Evolutionary conservation across 2,797 vertebrate genomes (phyloP).

Genomic region (Brotula barbata): DNA sequence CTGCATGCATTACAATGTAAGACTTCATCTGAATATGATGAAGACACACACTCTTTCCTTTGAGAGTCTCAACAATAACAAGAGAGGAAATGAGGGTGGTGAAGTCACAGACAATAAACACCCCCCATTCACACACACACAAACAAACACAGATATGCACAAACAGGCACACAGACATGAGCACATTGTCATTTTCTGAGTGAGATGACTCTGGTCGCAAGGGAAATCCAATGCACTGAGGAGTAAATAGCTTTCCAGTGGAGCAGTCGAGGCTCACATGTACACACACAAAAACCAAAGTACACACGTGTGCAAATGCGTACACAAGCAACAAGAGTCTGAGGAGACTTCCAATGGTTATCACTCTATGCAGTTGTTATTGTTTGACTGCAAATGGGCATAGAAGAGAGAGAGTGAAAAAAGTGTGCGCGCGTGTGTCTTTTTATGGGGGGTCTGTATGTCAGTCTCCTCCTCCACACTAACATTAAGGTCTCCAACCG

Average conservation of each 20-base stretch:
- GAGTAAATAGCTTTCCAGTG: slow-evolving; percentile 65
- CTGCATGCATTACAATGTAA: slow-evolving; percentile 31
- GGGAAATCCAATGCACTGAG: slow-evolving; percentile 67
- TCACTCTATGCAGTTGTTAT: neutral
- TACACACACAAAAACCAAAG: slow-evolving; percentile 14
- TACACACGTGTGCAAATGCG: too few species aligned
- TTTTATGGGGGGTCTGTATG: neutral
- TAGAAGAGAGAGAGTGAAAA: neutral
- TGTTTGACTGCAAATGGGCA: neutral
- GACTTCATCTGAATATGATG: slow-evolving; percentile 38
- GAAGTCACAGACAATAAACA: slow-evolving; percentile 70
- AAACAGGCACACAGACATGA: slow-evolving; percentile 7
- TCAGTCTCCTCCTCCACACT: slow-evolving; percentile 3
- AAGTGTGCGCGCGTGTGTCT: neutral
- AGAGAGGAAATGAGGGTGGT: slow-evolving; percentile 68
- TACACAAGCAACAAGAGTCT: neutral
- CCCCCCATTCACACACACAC: slow-evolving; percentile 20
- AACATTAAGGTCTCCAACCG: slow-evolving; percentile 14
- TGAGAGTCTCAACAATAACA: slow-evolving; percentile 65
- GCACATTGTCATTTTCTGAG: slow-evolving; percentile 66
- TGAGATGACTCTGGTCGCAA: slow-evolving; percentile 62
- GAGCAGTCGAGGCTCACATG: slow-evolving; percentile 38
- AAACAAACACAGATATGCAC: slow-evolving; percentile 12
- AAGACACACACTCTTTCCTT: slow-evolving; percentile 51
- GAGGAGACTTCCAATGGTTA: slow-evolving; percentile 12